Conservation (phyloP, 2,797 vertebrate species). For the Ctenopoma kingsleyae region DNA sequence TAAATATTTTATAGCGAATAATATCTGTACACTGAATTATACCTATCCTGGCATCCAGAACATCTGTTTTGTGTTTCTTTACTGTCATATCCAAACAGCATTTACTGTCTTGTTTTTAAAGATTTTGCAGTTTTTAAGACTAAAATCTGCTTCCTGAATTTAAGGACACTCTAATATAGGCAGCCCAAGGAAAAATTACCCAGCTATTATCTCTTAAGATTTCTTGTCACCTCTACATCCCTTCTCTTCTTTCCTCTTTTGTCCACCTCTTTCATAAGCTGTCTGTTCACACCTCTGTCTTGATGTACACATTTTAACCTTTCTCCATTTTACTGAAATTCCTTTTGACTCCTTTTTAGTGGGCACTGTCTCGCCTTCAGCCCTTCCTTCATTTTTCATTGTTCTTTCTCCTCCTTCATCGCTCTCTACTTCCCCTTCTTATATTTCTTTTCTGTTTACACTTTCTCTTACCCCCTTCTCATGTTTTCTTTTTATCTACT, state of each 20-base stretch:
- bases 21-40: conserved; percentile 5
- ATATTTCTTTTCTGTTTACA: neutral
- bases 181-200: conserved; percentile 7
- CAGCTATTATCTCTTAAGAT: conserved; percentile 14
- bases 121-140: conserved; percentile 9
- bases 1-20: conserved; percentile 19
- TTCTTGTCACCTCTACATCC: neutral
- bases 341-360: neutral
- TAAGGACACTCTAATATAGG: conserved; percentile 1
- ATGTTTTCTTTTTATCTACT: neutral
- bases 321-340: neutral
- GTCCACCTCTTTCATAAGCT: conserved; percentile 7
- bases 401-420: neutral
- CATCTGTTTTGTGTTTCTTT: conserved; percentile 43
- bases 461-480: neutral
- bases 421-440: neutral
- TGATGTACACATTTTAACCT: neutral
- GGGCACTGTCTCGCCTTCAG: neutral
- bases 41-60: neutral
- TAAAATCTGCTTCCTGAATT: conserved; percentile 18
- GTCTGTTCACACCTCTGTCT: neutral
- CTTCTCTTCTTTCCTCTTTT: neutral
- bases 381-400: neutral
- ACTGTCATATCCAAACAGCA: conserved; percentile 17
- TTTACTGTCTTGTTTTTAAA: conserved; percentile 13